Base-by-base conservation (phyloP, 1,140 invertebrate genomes). In the Octopus sinensis region DNA sequence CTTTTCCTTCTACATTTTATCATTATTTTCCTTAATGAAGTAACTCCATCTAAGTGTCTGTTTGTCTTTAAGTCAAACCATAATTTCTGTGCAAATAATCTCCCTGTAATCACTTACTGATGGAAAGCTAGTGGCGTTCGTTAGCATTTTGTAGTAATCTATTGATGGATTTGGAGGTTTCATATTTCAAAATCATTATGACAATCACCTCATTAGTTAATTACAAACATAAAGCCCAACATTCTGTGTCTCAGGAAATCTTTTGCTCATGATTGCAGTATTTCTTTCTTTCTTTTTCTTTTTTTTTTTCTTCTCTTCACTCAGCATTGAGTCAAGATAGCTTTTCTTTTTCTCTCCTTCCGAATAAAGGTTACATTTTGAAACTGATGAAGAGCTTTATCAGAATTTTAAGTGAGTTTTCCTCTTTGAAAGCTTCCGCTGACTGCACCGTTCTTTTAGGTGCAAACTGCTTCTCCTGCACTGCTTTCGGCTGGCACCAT, bases 331-430 rank as follows among this genome's bases (percentile, higher is more conserved):
- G 56, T 54, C 53, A 62, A 30, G 23, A 43, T 62, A 79, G 76
- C 54, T 71, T 53, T 78, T 51, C 12, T 43, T 62, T 51, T 75
- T 80, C 54, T 84, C 79, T 79, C 73, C 81, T 54, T 79, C 80
- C 56, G 68, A 81, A 81, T 77, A 81, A 82, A 73, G 68, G 62
- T 76, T 56, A 80, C 75, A 79, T 52, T 71, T 68, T 68, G 79
- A 53, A 12, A 80, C 80, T 54, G 83, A 83, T 68, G 84, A 85
- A 76, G 83, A 85, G 77, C 81, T 85, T 62, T 80, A 68, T 81
- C 81, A 82, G 80, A 85, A 85, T 75, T 85, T 84, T 84, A 83
- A 85, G 84, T 85, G 82, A 82, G 84, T 85, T 71, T 23, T 54
- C 6, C 17, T 30, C 13, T 79, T 17, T 56, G 30, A 43, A 43